Evolutionary conservation across 2,113 vertebrate genomes (phyloP), one percentile per base, ranked within the genome.

Genomic region (Eubucco bourcierii): DNA sequence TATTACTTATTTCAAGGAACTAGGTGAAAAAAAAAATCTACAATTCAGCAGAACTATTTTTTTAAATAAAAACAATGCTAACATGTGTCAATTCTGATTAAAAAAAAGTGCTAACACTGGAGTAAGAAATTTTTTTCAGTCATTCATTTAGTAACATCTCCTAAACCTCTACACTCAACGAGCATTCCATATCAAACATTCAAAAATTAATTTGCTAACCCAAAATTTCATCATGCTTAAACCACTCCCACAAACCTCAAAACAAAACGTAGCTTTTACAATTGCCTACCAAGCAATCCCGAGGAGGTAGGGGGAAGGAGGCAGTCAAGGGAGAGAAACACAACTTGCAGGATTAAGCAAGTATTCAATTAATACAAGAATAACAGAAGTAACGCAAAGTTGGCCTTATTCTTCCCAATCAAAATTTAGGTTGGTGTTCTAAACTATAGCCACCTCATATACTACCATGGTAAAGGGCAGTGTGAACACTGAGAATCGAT

Each of bases 351-450:
- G 4, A 50, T 50, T 70, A 80, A 89, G 41, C 24, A 85, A 7
- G 11, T 70, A 80, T 80, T 52, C 19, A 25, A 50, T 77, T 31
- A 59, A 72, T 25, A 33, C 18, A 76, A 80, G 12, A 60, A 16
- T 56, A 79, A 79, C 6, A 80, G 52, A 80, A 70, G 70, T 1
- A 61, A 53, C 31, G 34, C 20, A 3, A 18, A 61, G 12, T 12
- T 73, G 6, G n/a, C 5, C 1, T 0, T 7, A 12, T 18, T 81
- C 44, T 21, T 66, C 29, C 31, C 61, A 11, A 9, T 1, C 34
- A 8, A 58, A 52, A 20, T 14, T 28, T 24, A 29, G 20, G 37
- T 31, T 24, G 9, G 44, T 33, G 20, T 47, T 58, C 29, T 65
- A 1, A 90, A 59, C 12, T 34, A 24, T 0, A 18, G 4, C 2